Evolutionary conservation across 2,797 vertebrate genomes (phyloP).

Genomic region (Gobio occitaniae): DNA sequence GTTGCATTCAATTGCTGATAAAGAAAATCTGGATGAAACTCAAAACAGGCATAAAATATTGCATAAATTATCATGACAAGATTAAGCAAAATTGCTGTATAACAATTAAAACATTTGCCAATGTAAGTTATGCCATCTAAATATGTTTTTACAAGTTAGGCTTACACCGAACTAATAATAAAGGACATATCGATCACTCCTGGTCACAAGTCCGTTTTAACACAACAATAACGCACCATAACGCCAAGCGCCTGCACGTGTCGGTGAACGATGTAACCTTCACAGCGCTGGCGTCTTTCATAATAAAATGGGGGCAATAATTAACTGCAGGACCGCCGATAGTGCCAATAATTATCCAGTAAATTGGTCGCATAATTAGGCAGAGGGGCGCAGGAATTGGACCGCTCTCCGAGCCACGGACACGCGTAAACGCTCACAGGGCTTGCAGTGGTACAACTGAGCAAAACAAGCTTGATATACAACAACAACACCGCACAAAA

Average conservation of each 20-base stretch:
- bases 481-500: conserved; percentile 3
- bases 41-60: background rate
- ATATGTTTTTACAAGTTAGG: conserved; percentile 1
- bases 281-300: conserved; percentile 11
- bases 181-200: background rate
- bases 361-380: conserved; percentile 50
- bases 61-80: background rate
- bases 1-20: background rate
- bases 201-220: background rate
- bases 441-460: conserved; percentile 27
- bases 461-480: conserved; percentile 24
- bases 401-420: conserved; percentile 36
- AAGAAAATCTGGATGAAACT: background rate
- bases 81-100: background rate
- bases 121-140: background rate
- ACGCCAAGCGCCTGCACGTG: conserved; percentile 21
- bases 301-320: conserved; percentile 41
- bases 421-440: conserved; percentile 1
- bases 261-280: conserved; percentile 24
- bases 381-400: conserved; percentile 34
- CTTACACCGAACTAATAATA: conserved; percentile 10
- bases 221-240: conserved; percentile 18
- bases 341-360: conserved; percentile 52
- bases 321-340: conserved; percentile 44
- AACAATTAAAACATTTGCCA: background rate